phyloP scores from a whole-genome alignment of 1,140 invertebrate species.

The Mycetomoellerius zeteki region DNA sequence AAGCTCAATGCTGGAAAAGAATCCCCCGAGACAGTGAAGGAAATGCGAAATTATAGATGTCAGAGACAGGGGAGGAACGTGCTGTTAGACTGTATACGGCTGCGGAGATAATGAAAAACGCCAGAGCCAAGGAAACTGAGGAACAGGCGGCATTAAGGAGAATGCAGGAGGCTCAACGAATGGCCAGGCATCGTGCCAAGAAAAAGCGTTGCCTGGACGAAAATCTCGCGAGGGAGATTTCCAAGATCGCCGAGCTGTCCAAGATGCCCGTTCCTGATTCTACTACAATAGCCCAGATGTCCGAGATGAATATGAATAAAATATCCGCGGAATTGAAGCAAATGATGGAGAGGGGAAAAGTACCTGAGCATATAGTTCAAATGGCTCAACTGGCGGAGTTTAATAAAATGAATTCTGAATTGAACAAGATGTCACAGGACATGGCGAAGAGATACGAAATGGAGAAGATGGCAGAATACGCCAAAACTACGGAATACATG shows the following conservation, averaged over 20 bases:
- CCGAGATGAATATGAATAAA: constrained; percentile 86
- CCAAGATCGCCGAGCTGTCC: constrained; percentile 85
- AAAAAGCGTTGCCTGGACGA: constrained; percentile 86
- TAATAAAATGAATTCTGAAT: constrained; percentile 84
- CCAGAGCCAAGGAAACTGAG: constrained; percentile 83
- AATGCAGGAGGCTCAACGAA: constrained; percentile 86
- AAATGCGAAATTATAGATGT: constrained; percentile 81
- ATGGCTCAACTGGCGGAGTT: constrained; percentile 86
- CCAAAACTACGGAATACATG: constrained; percentile 84
- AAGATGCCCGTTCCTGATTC: constrained; percentile 83
- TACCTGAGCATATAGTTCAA: constrained; percentile 86
- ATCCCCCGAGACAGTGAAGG: constrained; percentile 76
- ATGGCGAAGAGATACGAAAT: constrained; percentile 86
- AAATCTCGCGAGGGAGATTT: constrained; percentile 85
- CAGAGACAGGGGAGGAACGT: constrained; percentile 83
- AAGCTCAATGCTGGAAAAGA: constrained; percentile 68
- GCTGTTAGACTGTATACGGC: constrained; percentile 80
- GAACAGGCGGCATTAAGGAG: constrained; percentile 84
- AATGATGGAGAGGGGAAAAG: constrained; percentile 86
- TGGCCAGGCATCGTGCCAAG: constrained; percentile 85
- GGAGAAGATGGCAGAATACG: constrained; percentile 86
- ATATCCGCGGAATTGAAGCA: constrained; percentile 86
- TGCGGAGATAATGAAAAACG: constrained; percentile 85
- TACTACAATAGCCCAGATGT: constrained; percentile 84
- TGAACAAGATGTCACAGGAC: constrained; percentile 85